Evolutionary conservation across 1,140 invertebrate genomes (phyloP).

Genomic region (Bilobella aurantiaca): DNA sequence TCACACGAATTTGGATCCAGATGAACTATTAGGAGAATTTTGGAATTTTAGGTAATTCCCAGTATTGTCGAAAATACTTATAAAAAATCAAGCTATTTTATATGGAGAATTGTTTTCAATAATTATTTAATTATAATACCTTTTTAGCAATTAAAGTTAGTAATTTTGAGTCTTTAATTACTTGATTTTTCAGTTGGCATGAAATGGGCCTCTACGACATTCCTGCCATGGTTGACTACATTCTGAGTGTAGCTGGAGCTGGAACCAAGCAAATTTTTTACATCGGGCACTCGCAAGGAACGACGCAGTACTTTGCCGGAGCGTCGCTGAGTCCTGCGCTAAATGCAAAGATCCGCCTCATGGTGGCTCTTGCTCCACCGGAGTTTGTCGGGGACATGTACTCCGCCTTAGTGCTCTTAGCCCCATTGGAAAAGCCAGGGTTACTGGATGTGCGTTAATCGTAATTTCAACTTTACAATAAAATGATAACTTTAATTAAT

Average conservation of each 20-base stretch:
- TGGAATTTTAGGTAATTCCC: slow-evolving; percentile 23
- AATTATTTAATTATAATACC: not conserved
- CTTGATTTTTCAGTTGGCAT: slow-evolving; percentile 6
- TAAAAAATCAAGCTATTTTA: too few relatives aligned
- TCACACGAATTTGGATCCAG: slow-evolving; percentile 13
- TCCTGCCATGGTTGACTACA: slow-evolving; percentile 32
- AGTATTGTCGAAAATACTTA: too few relatives aligned
- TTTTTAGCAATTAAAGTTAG: too few relatives aligned
- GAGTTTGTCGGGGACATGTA: slow-evolving; percentile 50
- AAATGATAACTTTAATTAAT: not conserved
- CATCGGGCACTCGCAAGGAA: slow-evolving; percentile 57
- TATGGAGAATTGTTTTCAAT: not conserved
- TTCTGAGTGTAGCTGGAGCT: slow-evolving; percentile 13
- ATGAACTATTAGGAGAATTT: too few relatives aligned
- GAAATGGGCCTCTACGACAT: slow-evolving; percentile 39
- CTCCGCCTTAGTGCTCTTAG: too few relatives aligned
- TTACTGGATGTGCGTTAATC: slow-evolving; percentile 36
- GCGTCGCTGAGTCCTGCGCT: slow-evolving; percentile 51
- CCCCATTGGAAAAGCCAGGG: slow-evolving; percentile 36
- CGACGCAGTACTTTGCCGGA: slow-evolving; percentile 52
- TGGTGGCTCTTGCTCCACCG: slow-evolving; percentile 57
- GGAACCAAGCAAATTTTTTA: slow-evolving; percentile 44
- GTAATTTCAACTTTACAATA: not conserved
- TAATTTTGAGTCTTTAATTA: too few relatives aligned
- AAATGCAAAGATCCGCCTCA: slow-evolving; percentile 51